These are phyloP conservation scores for Apostichopus leukothele DNA, from an alignment of 53 echinoderm and acorn worm species.

Conservation along the genomic window DNA sequence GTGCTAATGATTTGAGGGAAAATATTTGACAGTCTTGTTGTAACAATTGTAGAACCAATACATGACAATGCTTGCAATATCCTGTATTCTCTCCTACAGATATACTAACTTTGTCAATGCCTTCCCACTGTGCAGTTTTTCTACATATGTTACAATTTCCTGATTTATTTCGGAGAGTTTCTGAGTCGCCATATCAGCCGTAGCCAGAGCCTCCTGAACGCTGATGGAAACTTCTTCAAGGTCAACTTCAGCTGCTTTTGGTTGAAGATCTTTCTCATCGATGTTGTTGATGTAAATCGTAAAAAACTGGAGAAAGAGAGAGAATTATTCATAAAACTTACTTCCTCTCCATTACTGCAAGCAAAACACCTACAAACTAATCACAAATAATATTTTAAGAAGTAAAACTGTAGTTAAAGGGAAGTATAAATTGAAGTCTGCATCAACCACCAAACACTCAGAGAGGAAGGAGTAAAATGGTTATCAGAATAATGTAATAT, in stretches of 20 bases:
- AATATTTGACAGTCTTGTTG: too few species aligned
- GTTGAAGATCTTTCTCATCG: slow-evolving; percentile 81
- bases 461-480: too few species aligned
- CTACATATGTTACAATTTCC: slow-evolving; percentile 86
- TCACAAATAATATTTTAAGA: too few species aligned
- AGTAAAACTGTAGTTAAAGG: too few species aligned
- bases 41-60: too few species aligned
- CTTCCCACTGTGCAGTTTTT: slow-evolving; percentile 85
- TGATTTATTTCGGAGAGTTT: slow-evolving; percentile 86
- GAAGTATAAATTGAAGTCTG: too few species aligned
- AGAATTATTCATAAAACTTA: neutral
- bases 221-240: slow-evolving; percentile 79
- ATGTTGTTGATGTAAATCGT: slow-evolving; percentile 77
- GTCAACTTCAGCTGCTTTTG: slow-evolving; percentile 72
- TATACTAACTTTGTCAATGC: slow-evolving; percentile 88
- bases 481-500: too few species aligned
- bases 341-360: neutral
- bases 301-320: slow-evolving; percentile 68
- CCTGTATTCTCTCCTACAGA: too few species aligned
- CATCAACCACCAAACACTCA: too few species aligned
- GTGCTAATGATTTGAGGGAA: too few species aligned
- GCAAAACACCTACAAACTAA: too few species aligned
- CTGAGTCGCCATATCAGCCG: slow-evolving; percentile 77
- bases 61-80: too few species aligned
- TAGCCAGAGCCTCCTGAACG: slow-evolving; percentile 89